A percentile compares a stretch with the other conserved stretches of the same genome.
phyloP scores from a whole-genome alignment of 2,113 vertebrate species.

The Dromas ardeola region DNA sequence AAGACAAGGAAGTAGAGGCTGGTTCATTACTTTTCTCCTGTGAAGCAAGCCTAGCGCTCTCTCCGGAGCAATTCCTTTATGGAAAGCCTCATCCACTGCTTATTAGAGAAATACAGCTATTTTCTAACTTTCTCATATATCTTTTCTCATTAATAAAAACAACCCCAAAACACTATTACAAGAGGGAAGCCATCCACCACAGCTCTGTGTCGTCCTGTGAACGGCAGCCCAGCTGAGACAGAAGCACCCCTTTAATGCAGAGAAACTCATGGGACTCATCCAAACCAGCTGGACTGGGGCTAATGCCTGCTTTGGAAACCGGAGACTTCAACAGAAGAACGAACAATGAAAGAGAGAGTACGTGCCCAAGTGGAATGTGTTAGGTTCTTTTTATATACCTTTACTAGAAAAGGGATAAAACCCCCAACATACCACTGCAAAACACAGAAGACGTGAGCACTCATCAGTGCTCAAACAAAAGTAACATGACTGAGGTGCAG shows the following conservation, averaged over 20 bases:
- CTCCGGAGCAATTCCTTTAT: neutral
- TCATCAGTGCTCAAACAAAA: neutral
- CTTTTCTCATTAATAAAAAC: neutral
- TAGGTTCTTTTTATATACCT: neutral
- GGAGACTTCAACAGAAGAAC: neutral
- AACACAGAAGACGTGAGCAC: neutral
- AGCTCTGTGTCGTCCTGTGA: neutral
- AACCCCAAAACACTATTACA: neutral
- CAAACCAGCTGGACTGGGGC: neutral
- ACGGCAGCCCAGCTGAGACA: neutral
- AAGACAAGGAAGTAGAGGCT: neutral
- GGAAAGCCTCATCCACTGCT: neutral
- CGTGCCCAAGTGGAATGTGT: neutral
- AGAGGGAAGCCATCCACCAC: neutral
- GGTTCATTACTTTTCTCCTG: neutral
- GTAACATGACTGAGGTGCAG: neutral
- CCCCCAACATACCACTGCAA: fast-evolving
- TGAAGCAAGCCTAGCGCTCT: neutral
- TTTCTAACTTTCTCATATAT: neutral
- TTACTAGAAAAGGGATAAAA: neutral
- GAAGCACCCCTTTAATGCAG: neutral
- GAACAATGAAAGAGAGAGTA: neutral
- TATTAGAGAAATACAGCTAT: neutral
- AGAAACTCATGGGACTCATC: neutral
- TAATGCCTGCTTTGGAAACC: neutral